Evolutionary conservation across 1,140 invertebrate species (phyloP).

Genomic region (Diorhabda sublineata): DNA sequence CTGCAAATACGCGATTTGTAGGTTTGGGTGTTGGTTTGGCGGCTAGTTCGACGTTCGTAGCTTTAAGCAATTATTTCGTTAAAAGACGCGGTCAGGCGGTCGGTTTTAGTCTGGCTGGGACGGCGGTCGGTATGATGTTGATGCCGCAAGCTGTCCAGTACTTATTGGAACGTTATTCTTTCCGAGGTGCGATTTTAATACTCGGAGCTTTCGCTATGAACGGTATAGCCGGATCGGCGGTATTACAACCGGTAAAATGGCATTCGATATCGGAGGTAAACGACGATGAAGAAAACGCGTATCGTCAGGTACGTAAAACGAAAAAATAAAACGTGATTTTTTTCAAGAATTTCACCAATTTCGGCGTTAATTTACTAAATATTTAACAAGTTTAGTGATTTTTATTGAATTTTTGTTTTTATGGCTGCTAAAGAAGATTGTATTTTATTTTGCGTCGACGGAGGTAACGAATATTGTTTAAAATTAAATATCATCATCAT

Average conservation of each 20-base stretch:
- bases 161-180: slow-evolving; percentile 57
- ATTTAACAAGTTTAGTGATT: background rate
- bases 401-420: slow-evolving; percentile 23
- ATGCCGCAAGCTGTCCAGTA: slow-evolving; percentile 67
- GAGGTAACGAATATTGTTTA: slow-evolving; percentile 38
- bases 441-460: slow-evolving; percentile 44
- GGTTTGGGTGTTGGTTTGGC: slow-evolving; percentile 68
- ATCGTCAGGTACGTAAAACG: slow-evolving; percentile 39
- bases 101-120: slow-evolving; percentile 70
- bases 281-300: slow-evolving; percentile 49
- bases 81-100: slow-evolving; percentile 71
- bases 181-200: slow-evolving; percentile 62
- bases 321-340: background rate
- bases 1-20: slow-evolving; percentile 42
- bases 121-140: slow-evolving; percentile 68
- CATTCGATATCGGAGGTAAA: slow-evolving; percentile 58
- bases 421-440: slow-evolving; percentile 41
- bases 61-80: slow-evolving; percentile 68
- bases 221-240: slow-evolving; percentile 59
- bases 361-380: background rate
- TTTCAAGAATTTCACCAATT: background rate
- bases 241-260: slow-evolving; percentile 64
- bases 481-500: background rate
- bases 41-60: slow-evolving; percentile 66
- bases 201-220: slow-evolving; percentile 63